phyloP scores from a whole-genome alignment of 2,888 invertebrate genomes.

The Eurytoma adleriae region DNA sequence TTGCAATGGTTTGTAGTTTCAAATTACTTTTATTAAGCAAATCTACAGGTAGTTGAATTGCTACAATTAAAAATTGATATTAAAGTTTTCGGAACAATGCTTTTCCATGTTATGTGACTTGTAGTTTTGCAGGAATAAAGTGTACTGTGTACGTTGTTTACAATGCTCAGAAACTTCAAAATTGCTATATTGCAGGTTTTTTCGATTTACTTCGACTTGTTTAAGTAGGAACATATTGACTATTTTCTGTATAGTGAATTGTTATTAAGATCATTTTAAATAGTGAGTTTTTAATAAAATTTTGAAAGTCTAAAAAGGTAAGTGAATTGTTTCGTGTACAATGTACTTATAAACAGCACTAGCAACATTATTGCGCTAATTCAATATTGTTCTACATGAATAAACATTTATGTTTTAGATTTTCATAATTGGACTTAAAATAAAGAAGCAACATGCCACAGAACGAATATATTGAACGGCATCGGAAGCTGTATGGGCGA shows the following conservation, averaged over 20 bases:
- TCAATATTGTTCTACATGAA: too few relatives aligned
- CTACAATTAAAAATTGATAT: background rate
- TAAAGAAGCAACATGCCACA: conserved; percentile 88
- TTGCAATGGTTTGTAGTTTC: background rate
- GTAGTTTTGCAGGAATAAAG: conserved; percentile 31
- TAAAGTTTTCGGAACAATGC: background rate
- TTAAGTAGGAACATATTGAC: background rate
- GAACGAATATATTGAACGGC: conserved; percentile 99
- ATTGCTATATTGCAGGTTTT: conserved; percentile 47
- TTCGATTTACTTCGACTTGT: conserved; percentile 1
- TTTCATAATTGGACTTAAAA: conserved; percentile 23
- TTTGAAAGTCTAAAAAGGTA: conserved; percentile 54
- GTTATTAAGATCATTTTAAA: conserved; percentile 32
- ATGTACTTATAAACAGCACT: conserved; percentile 32
- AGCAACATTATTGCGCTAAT: background rate
- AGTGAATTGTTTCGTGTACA: conserved; percentile 57
- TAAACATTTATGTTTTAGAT: conserved; percentile 53
- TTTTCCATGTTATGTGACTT: background rate
- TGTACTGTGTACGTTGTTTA: background rate
- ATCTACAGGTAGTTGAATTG: conserved; percentile 2
- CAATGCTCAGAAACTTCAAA: conserved; percentile 53
- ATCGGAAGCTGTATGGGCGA: conserved; percentile 96
- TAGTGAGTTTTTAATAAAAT: conserved; percentile 38
- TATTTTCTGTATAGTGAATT: conserved; percentile 27
- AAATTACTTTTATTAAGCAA: background rate